phyloP scores from a whole-genome alignment of 2,888 invertebrate species.

The Drosophila nr. perissopoda region DNA sequence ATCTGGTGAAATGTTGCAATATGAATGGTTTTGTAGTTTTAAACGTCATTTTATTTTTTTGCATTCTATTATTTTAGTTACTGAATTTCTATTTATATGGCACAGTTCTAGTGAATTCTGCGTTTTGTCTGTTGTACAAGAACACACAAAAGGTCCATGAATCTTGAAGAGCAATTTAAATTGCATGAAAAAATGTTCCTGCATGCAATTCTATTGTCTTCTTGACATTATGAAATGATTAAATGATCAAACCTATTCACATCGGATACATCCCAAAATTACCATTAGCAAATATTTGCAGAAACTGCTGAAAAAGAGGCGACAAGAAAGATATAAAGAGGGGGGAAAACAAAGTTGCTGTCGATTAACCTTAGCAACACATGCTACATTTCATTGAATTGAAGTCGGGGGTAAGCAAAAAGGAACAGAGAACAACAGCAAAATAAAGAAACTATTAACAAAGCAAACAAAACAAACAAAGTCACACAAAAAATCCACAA shows the following conservation, averaged over 20 bases:
- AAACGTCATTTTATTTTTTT: background rate
- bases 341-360: conserved; percentile 1
- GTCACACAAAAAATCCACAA: conserved; percentile 32
- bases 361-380: conserved; percentile 67
- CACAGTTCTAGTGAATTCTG: background rate
- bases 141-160: background rate
- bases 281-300: conserved; percentile 8
- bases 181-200: background rate
- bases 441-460: conserved; percentile 60
- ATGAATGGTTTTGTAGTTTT: background rate
- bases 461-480: conserved; percentile 53
- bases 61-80: background rate
- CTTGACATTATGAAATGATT: background rate
- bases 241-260: conserved; percentile 17
- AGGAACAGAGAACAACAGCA: conserved; percentile 7
- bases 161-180: background rate
- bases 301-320: conserved; percentile 4
- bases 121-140: conserved; percentile 1
- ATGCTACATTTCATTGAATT: conserved; percentile 63
- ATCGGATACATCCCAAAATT: background rate
- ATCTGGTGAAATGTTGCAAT: background rate
- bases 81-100: background rate
- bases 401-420: conserved; percentile 31
- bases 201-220: too few species aligned
- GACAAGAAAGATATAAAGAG: background rate